phyloP scores from a whole-genome alignment of 2,888 invertebrate genomes.

The Melipona beecheii region DNA sequence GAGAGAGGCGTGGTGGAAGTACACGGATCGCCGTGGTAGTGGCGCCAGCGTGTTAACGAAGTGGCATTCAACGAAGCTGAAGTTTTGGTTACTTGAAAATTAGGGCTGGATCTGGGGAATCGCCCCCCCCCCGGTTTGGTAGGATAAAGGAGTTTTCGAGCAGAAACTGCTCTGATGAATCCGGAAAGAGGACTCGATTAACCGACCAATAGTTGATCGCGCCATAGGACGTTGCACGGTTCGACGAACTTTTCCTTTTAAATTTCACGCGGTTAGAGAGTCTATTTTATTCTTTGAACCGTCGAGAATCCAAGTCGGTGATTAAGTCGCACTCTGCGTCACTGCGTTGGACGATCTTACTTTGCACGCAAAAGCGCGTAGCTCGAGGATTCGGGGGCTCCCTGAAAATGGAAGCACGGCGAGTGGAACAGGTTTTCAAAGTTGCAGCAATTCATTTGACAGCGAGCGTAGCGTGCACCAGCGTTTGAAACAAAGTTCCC shows the following conservation, averaged over 20 bases:
- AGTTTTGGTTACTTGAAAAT: background rate
- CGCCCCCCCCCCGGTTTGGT: background rate
- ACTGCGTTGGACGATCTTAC: background rate
- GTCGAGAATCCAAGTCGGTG: too few relatives aligned
- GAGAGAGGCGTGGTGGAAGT: too few relatives aligned
- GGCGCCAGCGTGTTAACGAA: slow-evolving; percentile 11
- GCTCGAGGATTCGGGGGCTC: background rate
- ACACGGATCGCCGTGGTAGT: too few relatives aligned
- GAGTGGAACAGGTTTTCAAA: background rate
- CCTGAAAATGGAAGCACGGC: background rate
- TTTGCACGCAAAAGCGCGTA: background rate
- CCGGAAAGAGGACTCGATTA: too few relatives aligned
- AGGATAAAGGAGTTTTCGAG: background rate
- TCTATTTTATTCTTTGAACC: too few relatives aligned
- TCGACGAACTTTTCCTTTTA: too few relatives aligned
- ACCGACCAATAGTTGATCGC: too few relatives aligned
- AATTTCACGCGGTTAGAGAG: too few relatives aligned
- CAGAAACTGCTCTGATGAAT: too few relatives aligned
- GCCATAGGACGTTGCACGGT: too few relatives aligned
- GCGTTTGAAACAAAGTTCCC: slow-evolving; percentile 5
- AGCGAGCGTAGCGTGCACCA: background rate
- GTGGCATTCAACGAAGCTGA: background rate
- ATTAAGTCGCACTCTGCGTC: too few relatives aligned
- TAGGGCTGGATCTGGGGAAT: background rate
- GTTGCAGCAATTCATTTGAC: slow-evolving; percentile 11